Percentiles rank a stretch among this genome's conserved stretches.
Evolutionary conservation across 1,140 invertebrate species (phyloP).

Genomic region (Drosophila elegans): DNA sequence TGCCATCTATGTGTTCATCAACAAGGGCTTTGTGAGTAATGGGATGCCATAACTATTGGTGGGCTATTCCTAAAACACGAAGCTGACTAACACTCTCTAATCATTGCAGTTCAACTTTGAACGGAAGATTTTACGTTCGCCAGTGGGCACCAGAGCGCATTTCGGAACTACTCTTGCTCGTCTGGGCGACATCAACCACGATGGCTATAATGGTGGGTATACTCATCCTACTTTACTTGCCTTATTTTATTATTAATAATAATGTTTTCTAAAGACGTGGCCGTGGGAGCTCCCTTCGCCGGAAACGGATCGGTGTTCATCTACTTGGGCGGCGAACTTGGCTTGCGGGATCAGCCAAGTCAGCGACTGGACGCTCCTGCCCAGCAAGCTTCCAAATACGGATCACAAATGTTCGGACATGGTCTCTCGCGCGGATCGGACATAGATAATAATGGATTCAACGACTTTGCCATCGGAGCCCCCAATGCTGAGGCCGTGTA

Average conservation of each 20-base stretch:
- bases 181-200: conserved; percentile 89
- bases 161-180: conserved; percentile 87
- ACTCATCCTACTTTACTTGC: background rate
- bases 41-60: background rate
- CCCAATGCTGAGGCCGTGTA: conserved; percentile 86
- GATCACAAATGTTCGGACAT: conserved; percentile 85
- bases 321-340: conserved; percentile 87
- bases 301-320: conserved; percentile 88
- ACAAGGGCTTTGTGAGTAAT: conserved; percentile 85
- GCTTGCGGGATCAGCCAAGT: conserved; percentile 85
- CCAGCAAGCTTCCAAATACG: conserved; percentile 61
- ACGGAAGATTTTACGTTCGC: conserved; percentile 60
- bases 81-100: conserved; percentile 48
- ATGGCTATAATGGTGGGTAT: conserved; percentile 87
- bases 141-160: conserved; percentile 79
- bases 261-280: conserved; percentile 86
- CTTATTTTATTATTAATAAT: background rate
- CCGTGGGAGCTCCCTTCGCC: conserved; percentile 89
- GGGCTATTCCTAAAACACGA: conserved; percentile 26
- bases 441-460: conserved; percentile 88
- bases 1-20: conserved; percentile 87
- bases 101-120: conserved; percentile 78
- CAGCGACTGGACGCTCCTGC: conserved; percentile 84
- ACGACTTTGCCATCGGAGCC: conserved; percentile 88
- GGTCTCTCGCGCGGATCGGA: conserved; percentile 88